Percentiles rank a stretch among this genome's conserved stretches.
phyloP scores from a whole-genome alignment of 1,140 invertebrate genomes.

The Orchestia grillus region DNA sequence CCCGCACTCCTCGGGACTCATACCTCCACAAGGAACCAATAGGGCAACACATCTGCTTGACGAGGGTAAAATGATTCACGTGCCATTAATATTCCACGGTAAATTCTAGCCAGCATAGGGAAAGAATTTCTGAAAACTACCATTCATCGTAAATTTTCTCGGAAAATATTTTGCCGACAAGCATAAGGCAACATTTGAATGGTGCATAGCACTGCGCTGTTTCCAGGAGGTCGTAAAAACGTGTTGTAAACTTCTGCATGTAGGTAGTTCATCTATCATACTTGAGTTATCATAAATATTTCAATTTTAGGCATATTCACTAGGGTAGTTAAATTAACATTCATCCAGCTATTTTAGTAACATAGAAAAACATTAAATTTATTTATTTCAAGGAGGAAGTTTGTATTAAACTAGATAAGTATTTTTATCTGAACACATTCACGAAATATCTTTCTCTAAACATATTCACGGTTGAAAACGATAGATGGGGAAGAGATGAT shows the following conservation, averaged over 20 bases:
- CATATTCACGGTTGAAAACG: too few relatives aligned
- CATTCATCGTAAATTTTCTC: neutral
- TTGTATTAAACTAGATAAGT: neutral
- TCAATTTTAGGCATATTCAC: neutral
- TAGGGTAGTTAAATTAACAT: neutral
- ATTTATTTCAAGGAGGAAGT: neutral
- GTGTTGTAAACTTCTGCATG: neutral
- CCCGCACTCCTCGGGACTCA: constrained; percentile 11
- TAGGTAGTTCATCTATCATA: neutral
- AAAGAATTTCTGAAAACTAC: neutral
- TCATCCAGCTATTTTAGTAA: neutral
- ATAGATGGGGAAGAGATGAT: too few relatives aligned
- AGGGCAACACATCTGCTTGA: neutral
- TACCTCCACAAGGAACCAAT: neutral
- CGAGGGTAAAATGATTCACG: neutral
- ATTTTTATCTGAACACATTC: too few relatives aligned
- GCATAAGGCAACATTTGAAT: neutral
- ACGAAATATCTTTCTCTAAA: too few relatives aligned
- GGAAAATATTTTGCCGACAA: neutral
- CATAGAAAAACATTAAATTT: neutral
- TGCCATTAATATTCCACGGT: neutral
- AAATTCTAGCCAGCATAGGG: neutral
- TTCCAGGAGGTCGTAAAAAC: neutral
- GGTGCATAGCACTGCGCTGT: neutral
- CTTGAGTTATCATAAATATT: neutral